These are phyloP conservation scores for Thera britannica DNA, from an alignment of 2,888 invertebrate genomes.

Conservation along the genomic window DNA sequence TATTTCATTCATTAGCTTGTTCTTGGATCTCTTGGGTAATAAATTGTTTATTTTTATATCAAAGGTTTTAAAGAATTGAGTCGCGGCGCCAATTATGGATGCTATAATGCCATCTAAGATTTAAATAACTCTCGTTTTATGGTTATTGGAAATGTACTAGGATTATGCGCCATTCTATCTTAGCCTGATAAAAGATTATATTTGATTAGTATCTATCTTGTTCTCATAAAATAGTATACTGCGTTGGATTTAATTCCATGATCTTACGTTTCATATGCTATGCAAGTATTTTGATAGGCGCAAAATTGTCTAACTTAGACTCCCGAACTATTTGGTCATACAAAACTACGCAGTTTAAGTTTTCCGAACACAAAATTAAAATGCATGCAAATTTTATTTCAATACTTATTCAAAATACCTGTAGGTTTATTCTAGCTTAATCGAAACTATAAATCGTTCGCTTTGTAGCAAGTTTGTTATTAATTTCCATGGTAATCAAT, in stretches of 20 bases:
- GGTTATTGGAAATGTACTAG: background rate
- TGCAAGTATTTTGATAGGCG: no score
- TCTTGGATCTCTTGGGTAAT: constrained; percentile 32
- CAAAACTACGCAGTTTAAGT: background rate
- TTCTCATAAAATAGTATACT: no score
- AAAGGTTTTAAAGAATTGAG: background rate
- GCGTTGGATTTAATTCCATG: no score
- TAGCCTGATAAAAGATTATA: background rate
- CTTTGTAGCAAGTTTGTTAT: constrained; percentile 33
- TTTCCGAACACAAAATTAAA: background rate
- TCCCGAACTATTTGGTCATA: no score
- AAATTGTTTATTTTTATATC: constrained; percentile 24
- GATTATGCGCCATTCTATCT: background rate
- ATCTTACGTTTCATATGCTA: no score
- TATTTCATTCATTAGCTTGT: constrained; percentile 25
- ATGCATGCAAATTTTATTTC: background rate
- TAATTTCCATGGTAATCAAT: constrained; percentile 71
- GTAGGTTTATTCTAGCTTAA: constrained; percentile 14
- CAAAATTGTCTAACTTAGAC: no score
- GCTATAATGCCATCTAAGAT: background rate
- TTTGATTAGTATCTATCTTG: no score
- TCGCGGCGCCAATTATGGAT: background rate
- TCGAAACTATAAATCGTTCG: constrained; percentile 32
- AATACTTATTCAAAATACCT: constrained; percentile 6
- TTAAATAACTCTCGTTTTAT: background rate